A percentile compares a stretch with the other conserved stretches of the same genome.
phyloP scores from a whole-genome alignment of 1,140 invertebrate genomes.

The Hyles euphorbiae region DNA sequence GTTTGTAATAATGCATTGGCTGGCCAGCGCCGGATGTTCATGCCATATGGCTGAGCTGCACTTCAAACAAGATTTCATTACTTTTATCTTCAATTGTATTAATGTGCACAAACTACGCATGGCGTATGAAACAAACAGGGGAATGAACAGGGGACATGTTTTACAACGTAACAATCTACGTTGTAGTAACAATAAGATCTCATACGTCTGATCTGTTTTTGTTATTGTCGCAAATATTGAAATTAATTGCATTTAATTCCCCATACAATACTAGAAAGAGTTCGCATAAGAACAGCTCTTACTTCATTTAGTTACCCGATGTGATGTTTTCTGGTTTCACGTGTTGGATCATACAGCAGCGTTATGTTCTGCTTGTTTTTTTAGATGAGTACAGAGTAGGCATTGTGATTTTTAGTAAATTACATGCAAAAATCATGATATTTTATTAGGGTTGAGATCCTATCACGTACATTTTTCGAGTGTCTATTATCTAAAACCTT shows the following conservation, averaged over 20 bases:
- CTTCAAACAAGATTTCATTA: conserved; percentile 8
- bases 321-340: no score
- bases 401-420: no score
- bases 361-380: no score
- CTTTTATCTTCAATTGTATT: not conserved
- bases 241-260: conserved; percentile 10
- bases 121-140: no score
- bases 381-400: no score
- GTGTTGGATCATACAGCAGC: no score
- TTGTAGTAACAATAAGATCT: conserved; percentile 36
- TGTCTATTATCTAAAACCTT: no score
- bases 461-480: no score
- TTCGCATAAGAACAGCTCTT: not conserved
- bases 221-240: conserved; percentile 23
- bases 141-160: conserved; percentile 5
- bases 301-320: no score
- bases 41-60: conserved; percentile 8
- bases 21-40: conserved; percentile 7
- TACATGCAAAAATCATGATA: no score
- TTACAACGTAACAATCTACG: conserved; percentile 29
- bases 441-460: no score
- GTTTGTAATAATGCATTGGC: conserved; percentile 1
- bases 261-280: not conserved
- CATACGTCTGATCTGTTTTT: conserved; percentile 39
- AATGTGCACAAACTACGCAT: no score